Evolutionary conservation across 2,797 vertebrate genomes (phyloP).

Genomic region (Artibeus lituratus): DNA sequence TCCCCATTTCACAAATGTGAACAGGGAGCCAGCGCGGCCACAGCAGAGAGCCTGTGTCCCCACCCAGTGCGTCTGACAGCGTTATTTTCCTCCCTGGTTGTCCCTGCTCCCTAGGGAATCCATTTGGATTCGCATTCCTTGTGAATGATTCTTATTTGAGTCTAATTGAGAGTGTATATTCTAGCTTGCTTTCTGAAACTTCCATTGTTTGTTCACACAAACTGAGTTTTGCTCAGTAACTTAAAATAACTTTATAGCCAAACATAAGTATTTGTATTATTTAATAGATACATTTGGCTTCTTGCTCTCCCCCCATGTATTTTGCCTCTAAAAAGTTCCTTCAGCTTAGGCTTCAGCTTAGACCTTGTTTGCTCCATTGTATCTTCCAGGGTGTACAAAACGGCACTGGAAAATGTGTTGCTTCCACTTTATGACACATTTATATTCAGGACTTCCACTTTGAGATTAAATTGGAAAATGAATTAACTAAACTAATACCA

Average conservation of each 20-base stretch:
- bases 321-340: background rate
- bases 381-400: background rate
- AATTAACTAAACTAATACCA: slow-evolving; percentile 43
- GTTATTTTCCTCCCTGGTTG: background rate
- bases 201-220: background rate
- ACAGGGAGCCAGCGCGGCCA: background rate
- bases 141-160: background rate
- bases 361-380: background rate
- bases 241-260: background rate
- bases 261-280: background rate
- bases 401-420: background rate
- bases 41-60: background rate
- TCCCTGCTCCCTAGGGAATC: background rate
- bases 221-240: background rate
- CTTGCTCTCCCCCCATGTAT: background rate
- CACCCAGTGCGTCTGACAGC: background rate
- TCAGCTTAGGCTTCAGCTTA: background rate
- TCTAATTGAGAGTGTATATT: background rate
- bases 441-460: slow-evolving; percentile 28
- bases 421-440: slow-evolving; percentile 1
- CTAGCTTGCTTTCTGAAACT: background rate
- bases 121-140: background rate
- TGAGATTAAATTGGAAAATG: slow-evolving; percentile 53
- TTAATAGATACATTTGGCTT: background rate
- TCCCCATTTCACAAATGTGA: background rate